Conservation (phyloP, 2,888 invertebrate species). For the Athalia rosae region DNA sequence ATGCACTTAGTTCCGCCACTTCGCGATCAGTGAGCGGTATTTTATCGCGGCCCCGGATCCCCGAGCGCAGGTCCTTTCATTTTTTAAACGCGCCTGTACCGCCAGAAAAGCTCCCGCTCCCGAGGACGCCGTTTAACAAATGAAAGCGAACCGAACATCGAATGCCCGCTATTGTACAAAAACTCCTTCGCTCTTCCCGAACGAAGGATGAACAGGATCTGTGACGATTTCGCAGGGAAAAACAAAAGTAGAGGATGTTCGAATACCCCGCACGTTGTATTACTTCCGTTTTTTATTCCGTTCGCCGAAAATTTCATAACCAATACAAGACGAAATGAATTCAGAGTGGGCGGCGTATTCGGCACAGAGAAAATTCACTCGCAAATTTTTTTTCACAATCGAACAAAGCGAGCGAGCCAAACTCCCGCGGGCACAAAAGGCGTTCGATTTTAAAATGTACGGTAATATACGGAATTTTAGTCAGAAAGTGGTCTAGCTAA, state of each 20-base stretch:
- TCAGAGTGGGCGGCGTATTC: background rate
- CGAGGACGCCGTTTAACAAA: conserved; percentile 1
- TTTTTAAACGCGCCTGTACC: background rate
- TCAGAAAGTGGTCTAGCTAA: too few relatives aligned
- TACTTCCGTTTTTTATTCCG: background rate
- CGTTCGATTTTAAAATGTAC: background rate
- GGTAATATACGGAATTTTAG: too few relatives aligned
- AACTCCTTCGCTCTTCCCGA: background rate
- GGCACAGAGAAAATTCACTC: background rate
- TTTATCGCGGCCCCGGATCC: conserved; percentile 3
- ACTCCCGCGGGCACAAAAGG: background rate
- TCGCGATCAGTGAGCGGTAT: conserved; percentile 24
- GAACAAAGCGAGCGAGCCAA: background rate
- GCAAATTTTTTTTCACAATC: background rate
- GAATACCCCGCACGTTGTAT: too few relatives aligned
- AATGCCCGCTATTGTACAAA: conserved; percentile 1
- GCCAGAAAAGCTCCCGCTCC: conserved; percentile 5
- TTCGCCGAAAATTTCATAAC: background rate
- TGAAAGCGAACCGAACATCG: conserved; percentile 6
- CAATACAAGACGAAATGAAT: background rate
- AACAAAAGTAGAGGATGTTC: too few relatives aligned
- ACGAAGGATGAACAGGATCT: background rate
- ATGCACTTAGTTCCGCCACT: conserved; percentile 1
- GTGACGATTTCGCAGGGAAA: too few relatives aligned
- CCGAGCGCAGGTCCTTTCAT: conserved; percentile 5